These are phyloP conservation scores for Nemopilema nomurai DNA, from an alignment of 30 jellyfish, hydroid and myxozoan species.

Conservation along the genomic window DNA sequence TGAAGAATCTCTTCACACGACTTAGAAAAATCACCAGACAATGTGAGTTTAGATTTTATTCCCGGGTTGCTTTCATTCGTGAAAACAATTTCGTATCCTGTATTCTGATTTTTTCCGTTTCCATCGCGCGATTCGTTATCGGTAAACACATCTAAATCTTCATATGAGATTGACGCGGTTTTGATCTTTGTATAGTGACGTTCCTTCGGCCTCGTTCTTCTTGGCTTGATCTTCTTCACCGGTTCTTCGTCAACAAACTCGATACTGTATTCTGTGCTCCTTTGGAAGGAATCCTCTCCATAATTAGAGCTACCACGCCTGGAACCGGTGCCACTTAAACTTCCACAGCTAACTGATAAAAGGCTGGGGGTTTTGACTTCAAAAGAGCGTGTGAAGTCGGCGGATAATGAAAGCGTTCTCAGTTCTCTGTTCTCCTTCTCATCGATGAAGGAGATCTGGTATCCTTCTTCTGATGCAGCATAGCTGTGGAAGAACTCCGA, in stretches of 20 bases:
- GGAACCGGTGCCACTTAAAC: neutral
- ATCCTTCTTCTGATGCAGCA: slow-evolving; percentile 40
- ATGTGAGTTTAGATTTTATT: slow-evolving; percentile 30
- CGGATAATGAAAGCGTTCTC: slow-evolving; percentile 37
- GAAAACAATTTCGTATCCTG: slow-evolving; percentile 23
- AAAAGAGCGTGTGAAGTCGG: slow-evolving; percentile 48
- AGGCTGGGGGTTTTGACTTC: slow-evolving; percentile 14
- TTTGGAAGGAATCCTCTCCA: slow-evolving; percentile 5
- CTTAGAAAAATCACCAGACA: slow-evolving; percentile 50
- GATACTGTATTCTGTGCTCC: slow-evolving; percentile 28
- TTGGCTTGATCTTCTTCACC: neutral
- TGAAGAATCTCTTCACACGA: slow-evolving; percentile 26
- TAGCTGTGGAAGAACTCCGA: slow-evolving; percentile 6
- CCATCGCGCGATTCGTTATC: neutral
- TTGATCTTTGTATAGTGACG: neutral
- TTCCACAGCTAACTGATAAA: neutral
- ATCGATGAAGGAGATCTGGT: slow-evolving; percentile 56
- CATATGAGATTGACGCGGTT: neutral
- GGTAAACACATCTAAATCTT: neutral
- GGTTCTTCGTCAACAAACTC: slow-evolving; percentile 35
- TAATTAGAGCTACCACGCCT: neutral
- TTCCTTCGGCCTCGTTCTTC: neutral
- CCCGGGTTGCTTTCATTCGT: slow-evolving; percentile 36
- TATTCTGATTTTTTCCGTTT: neutral
- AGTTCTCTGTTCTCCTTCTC: slow-evolving; percentile 13